Evolutionary conservation across 1,140 invertebrate species (phyloP).

Genomic region (Cydia fagiglandana): DNA sequence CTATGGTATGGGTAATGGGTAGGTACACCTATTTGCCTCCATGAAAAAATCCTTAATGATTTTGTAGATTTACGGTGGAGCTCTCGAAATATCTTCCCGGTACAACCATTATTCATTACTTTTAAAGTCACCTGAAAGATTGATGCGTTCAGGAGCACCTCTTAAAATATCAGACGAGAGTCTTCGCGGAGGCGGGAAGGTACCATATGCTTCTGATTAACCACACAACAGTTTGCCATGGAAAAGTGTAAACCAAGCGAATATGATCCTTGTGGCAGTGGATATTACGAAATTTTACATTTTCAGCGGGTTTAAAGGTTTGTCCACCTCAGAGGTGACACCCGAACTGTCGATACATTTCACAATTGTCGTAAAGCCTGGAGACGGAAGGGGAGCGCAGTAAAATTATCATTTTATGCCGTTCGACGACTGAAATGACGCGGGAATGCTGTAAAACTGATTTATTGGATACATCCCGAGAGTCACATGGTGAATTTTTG

Average conservation of each 20-base stretch:
- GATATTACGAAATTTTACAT: conserved; percentile 41
- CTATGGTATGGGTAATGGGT: no score
- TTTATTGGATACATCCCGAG: conserved; percentile 75
- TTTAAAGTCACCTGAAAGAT: conserved; percentile 68
- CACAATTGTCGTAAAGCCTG: conserved; percentile 77
- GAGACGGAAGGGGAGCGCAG: conserved; percentile 75
- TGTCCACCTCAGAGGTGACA: conserved; percentile 68
- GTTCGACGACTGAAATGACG: conserved; percentile 78
- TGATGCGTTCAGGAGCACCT: conserved; percentile 63
- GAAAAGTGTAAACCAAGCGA: conserved; percentile 35
- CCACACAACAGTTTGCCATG: conserved; percentile 35
- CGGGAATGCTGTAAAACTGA: conserved; percentile 78
- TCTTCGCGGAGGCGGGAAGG: conserved; percentile 46
- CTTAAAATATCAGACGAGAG: conserved; percentile 60
- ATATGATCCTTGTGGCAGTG: conserved; percentile 48
- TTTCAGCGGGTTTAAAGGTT: conserved; percentile 33
- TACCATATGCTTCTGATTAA: conserved; percentile 65
- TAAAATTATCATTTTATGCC: conserved; percentile 79
- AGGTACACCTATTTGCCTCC: not conserved
- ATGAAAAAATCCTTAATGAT: conserved; percentile 32
- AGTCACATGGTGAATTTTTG: conserved; percentile 76
- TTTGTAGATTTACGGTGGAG: conserved; percentile 2
- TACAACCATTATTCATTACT: conserved; percentile 42
- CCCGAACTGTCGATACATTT: conserved; percentile 78
- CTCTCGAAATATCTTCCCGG: conserved; percentile 34